Evolutionary conservation across 2,888 invertebrate genomes (phyloP).

Genomic region (Eueremaeus valkanovi): DNA sequence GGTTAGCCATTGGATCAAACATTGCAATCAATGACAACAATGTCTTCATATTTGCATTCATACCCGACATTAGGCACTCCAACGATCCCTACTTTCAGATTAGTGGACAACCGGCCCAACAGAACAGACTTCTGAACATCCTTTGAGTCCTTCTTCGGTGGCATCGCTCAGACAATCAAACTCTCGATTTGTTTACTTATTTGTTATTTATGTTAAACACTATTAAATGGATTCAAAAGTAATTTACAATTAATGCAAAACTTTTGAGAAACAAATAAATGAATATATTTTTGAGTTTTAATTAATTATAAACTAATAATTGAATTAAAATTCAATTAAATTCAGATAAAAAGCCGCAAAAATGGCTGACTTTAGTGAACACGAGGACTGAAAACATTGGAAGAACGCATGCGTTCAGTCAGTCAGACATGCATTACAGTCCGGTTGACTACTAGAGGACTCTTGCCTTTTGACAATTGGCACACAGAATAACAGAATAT

Average conservation of each 20-base stretch:
- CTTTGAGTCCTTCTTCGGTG: constrained; percentile 68
- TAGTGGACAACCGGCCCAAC: constrained; percentile 92
- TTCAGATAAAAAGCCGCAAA: not conserved
- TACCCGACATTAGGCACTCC: constrained; percentile 90
- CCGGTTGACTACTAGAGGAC: not conserved
- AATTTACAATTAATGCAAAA: not conserved
- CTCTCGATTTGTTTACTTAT: not conserved
- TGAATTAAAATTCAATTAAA: not conserved
- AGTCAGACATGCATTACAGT: not conserved
- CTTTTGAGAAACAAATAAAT: no score
- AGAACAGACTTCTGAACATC: constrained; percentile 62
- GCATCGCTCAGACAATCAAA: constrained; percentile 53
- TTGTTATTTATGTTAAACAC: no score
- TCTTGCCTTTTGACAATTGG: no score
- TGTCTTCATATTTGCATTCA: no score
- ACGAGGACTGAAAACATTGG: not conserved
- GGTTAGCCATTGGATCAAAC: no score
- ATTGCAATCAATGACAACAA: no score
- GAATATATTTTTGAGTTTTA: no score
- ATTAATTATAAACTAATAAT: not conserved
- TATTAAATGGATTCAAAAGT: no score
- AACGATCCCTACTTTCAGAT: constrained; percentile 87
- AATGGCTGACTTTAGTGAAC: not conserved
- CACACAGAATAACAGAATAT: not conserved
- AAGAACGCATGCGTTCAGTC: not conserved